Percentiles rank a stretch among this genome's conserved stretches.
These are phyloP conservation scores for Limenitis arthemis DNA, from an alignment of 2,888 invertebrate species.

Conservation along the genomic window DNA sequence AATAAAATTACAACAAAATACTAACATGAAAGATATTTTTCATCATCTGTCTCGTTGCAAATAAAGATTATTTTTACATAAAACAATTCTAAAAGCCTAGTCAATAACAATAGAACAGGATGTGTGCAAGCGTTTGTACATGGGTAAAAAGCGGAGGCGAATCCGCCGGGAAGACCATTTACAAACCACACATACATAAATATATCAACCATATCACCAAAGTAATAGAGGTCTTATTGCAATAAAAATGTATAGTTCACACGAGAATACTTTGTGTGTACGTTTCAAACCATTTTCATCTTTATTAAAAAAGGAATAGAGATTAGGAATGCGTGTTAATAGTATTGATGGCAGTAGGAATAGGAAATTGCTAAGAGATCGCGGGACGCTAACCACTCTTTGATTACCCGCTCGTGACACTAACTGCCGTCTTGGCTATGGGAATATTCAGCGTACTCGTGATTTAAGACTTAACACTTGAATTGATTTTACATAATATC, in stretches of 20 bases:
- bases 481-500: conserved; percentile 3
- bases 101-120: conserved; percentile 24
- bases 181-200: conserved; percentile 19
- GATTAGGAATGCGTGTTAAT: conserved; percentile 4
- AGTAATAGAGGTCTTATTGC: conserved; percentile 6
- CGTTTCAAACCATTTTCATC: conserved; percentile 9
- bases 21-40: too few species aligned
- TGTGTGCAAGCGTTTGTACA: conserved; percentile 22
- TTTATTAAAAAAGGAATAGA: conserved; percentile 5
- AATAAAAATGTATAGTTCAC: conserved; percentile 8
- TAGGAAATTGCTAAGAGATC: conserved; percentile 36
- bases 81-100: conserved; percentile 19
- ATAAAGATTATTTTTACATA: conserved; percentile 7
- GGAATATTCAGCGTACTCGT: conserved; percentile 26
- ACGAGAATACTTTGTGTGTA: conserved; percentile 9
- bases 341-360: conserved; percentile 28
- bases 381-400: conserved; percentile 31
- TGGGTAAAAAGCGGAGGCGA: conserved; percentile 38
- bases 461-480: conserved; percentile 10
- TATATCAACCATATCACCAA: conserved; percentile 4
- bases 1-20: too few species aligned
- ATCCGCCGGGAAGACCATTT: conserved; percentile 38
- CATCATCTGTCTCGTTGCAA: too few species aligned
- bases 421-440: conserved; percentile 25
- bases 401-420: conserved; percentile 33